These are phyloP conservation scores for Sanderia malayensis DNA, from an alignment of 30 jellyfish, hydroid and myxozoan species.

Conservation along the genomic window DNA sequence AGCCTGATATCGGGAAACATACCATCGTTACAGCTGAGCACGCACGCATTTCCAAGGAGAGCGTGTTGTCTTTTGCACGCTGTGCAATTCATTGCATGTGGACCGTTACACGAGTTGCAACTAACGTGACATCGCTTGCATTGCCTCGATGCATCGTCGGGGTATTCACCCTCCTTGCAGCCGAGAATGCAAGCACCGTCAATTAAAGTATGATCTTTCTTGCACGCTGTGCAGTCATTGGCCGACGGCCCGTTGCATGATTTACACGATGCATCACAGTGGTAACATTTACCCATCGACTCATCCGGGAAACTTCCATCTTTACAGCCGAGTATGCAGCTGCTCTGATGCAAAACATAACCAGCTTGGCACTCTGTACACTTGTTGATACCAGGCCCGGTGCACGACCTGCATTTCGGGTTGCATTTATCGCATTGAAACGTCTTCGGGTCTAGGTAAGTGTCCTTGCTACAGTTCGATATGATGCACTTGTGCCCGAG, in stretches of 20 bases:
- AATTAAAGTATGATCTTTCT: conserved; percentile 27
- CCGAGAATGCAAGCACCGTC: conserved; percentile 37
- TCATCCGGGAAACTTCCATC: conserved; percentile 53
- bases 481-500: conserved; percentile 34
- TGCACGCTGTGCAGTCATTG: conserved; percentile 50
- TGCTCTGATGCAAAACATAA: conserved; percentile 21
- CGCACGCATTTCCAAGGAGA: conserved; percentile 42
- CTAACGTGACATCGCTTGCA: conserved; percentile 77
- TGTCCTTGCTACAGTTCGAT: conserved; percentile 47
- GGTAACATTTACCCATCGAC: conserved; percentile 46
- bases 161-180: conserved; percentile 54
- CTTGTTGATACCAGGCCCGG: conserved; percentile 65
- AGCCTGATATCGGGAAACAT: conserved; percentile 27
- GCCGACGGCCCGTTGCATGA: conserved; percentile 54
- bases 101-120: conserved; percentile 87
- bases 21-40: conserved; percentile 29
- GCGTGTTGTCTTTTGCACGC: conserved; percentile 61
- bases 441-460: conserved; percentile 21
- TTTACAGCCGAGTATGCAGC: conserved; percentile 45
- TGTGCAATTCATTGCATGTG: conserved; percentile 53
- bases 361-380: conserved; percentile 75
- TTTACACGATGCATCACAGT: conserved; percentile 73
- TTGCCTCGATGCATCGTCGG: conserved; percentile 33
- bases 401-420: conserved; percentile 77
- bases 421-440: conserved; percentile 70